Percentiles rank a stretch among this genome's conserved stretches.
Conservation (phyloP, 2,113 vertebrate species). For the Aegithalos caudatus region DNA sequence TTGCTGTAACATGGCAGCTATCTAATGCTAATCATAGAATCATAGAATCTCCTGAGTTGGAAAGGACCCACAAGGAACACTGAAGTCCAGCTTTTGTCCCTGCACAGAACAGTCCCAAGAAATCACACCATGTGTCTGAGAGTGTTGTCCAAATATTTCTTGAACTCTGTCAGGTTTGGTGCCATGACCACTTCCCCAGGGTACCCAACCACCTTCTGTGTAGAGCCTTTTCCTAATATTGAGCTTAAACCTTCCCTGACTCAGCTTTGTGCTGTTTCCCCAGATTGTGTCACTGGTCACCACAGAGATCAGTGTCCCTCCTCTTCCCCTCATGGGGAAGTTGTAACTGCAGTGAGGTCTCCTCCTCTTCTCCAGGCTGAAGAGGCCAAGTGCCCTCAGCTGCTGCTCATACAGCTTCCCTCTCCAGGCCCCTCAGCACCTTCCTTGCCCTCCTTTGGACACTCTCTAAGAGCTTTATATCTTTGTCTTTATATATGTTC, state of each 20-base stretch:
- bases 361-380: background rate
- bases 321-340: accelerated
- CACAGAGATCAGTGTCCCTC: background rate
- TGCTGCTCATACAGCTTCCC: accelerated
- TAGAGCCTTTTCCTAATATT: background rate
- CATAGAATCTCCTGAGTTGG: background rate
- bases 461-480: background rate
- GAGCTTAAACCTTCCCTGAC: background rate
- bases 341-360: accelerated
- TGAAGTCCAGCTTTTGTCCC: background rate
- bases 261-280: background rate
- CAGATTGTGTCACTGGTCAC: accelerated
- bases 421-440: background rate
- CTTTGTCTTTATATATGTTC: background rate
- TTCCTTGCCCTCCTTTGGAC: background rate
- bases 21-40: background rate
- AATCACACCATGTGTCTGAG: background rate
- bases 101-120: background rate
- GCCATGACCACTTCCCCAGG: background rate
- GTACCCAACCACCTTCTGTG: background rate
- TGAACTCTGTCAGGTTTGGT: background rate
- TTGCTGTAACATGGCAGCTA: background rate
- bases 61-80: background rate
- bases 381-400: background rate
- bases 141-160: background rate